Conservation (phyloP, 2,888 invertebrate species). For the Phorcus lineatus region DNA sequence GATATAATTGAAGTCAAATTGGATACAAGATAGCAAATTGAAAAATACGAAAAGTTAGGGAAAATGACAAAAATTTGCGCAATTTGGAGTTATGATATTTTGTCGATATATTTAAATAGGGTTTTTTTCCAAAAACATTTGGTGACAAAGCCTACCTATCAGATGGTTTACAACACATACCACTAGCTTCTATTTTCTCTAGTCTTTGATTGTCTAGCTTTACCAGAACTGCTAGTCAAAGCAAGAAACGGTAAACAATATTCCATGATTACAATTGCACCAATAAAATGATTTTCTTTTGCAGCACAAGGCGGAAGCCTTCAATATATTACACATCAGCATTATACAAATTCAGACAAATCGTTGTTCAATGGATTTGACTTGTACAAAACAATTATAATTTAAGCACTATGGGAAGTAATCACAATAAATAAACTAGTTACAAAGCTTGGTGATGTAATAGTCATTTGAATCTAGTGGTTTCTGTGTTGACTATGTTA, state of each 20-base stretch:
- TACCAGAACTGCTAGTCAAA: background rate
- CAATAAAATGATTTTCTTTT: background rate
- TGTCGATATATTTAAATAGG: no score
- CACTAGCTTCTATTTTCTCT: background rate
- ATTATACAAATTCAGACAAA: background rate
- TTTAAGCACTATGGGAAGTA: background rate
- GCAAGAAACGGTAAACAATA: background rate
- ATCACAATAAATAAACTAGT: background rate
- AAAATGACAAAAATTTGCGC: no score
- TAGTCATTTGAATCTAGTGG: background rate
- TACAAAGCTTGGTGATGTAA: background rate
- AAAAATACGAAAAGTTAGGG: no score
- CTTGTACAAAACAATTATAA: background rate
- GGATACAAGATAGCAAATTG: no score
- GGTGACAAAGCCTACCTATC: no score
- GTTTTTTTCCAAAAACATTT: no score
- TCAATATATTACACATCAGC: background rate
- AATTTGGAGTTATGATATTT: no score
- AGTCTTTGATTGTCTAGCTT: background rate
- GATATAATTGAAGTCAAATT: no score
- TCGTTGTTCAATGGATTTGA: constrained; percentile 1
- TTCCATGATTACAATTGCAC: background rate
- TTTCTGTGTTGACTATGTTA: background rate
- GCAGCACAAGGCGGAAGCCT: background rate
- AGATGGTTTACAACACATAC: background rate